Evolutionary conservation across 1,140 invertebrate genomes (phyloP), one percentile per base, ranked within the genome.

Genomic region (Atta cephalotes): DNA sequence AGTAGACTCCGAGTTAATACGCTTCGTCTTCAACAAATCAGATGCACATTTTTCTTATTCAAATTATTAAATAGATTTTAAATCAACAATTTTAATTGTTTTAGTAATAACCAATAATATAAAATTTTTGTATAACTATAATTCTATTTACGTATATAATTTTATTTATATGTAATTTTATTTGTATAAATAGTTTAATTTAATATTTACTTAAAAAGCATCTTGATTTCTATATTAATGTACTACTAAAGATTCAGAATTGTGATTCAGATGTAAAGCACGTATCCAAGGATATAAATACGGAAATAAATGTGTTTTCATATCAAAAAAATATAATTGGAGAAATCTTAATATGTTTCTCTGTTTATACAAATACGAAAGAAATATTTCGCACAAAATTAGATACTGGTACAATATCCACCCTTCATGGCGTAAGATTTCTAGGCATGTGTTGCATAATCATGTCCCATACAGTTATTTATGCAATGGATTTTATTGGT

Each of bases 401-500:
- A 3, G 56, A 70, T 10, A 6, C 78, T 0, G 92, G 94, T 66
- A 91, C 93, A 2, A 49, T 96, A 3, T 51, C 89, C 0, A 49
- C 85, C 0, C 93, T 96, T n/a, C 95, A 96, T 74, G 94, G 95
- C 0, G 14, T 96, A 3, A 91, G 93, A 86, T 95, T 95, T 86
- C 88, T 95, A n/a, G 92, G 94, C n/a, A 96, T 96, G 95, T 39
- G 94, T 5, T 96, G 95, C 95, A 94, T 96, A 14, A 92, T 95
- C 10, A 87, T 95, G 10, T 95, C 93, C 86, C 96, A 94, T 78
- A 92, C 92, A 88, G 9, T 1, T 45, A 2, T 45, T 85, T 87
- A 51, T 51, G 49, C 14, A 51, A 51, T 51, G 31, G 94, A 95
- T 88, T 95, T 91, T 82, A 81, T 90, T 21, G 92, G 94, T 92